Evolutionary conservation across 2,888 invertebrate genomes (phyloP).

Genomic region (Cacoxenus indagator): DNA sequence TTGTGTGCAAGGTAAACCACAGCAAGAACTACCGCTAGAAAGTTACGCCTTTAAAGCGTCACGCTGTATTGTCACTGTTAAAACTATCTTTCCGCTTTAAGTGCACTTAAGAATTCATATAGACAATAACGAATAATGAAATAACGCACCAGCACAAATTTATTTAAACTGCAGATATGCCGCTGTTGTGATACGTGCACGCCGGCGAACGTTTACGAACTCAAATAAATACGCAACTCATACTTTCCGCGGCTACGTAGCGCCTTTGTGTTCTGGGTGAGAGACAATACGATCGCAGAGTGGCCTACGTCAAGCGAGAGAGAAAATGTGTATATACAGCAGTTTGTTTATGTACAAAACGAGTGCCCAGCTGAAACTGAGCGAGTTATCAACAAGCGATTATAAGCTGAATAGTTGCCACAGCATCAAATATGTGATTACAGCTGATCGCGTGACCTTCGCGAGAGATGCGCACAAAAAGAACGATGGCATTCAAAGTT

Average conservation of each 20-base stretch:
- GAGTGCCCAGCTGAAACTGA: too few species aligned
- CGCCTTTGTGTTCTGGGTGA: constrained; percentile 6
- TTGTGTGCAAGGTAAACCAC: neutral
- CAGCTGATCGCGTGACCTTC: too few species aligned
- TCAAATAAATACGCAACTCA: constrained; percentile 2
- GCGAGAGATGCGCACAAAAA: too few species aligned
- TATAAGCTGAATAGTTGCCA: too few species aligned
- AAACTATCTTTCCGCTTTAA: constrained; percentile 4
- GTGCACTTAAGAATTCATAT: neutral
- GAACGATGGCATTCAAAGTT: too few species aligned
- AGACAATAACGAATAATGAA: neutral
- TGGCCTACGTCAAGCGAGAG: too few species aligned
- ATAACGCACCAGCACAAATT: neutral
- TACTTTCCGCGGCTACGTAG: neutral
- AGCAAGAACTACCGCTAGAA: neutral
- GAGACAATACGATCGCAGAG: neutral
- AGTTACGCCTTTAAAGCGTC: constrained; percentile 2
- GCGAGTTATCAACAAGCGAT: too few species aligned
- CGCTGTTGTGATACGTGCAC: neutral
- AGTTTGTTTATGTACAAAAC: too few species aligned
- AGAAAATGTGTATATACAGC: too few species aligned
- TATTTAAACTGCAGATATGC: neutral
- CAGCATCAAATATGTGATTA: too few species aligned
- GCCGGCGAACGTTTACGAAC: constrained; percentile 9
- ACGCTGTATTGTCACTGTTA: constrained; percentile 7